Evolutionary conservation across 2,888 invertebrate species (phyloP).

Genomic region (Andrena minutula): DNA sequence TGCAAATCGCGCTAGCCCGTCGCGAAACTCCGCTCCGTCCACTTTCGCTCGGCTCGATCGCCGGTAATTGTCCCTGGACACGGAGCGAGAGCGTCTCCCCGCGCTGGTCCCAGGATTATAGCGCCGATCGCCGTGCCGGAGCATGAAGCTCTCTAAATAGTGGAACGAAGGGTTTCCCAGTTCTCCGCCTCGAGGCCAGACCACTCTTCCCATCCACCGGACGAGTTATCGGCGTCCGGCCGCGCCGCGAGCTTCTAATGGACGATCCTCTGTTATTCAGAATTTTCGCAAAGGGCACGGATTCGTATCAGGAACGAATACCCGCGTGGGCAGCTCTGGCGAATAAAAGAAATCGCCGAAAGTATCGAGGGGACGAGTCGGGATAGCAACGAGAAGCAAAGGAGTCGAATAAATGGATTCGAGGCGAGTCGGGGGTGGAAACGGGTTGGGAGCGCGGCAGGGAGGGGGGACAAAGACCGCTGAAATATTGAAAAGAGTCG

Average conservation of each 20-base stretch:
- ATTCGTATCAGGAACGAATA: too few species aligned
- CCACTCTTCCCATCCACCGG: too few species aligned
- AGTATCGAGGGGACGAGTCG: neutral
- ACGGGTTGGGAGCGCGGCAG: neutral
- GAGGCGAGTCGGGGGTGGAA: neutral
- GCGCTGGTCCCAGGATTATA: neutral
- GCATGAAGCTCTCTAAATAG: too few species aligned
- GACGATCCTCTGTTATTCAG: too few species aligned
- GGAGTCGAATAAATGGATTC: slow-evolving; percentile 8
- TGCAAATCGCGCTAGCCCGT: slow-evolving; percentile 56
- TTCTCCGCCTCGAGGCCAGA: too few species aligned
- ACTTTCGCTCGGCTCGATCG: slow-evolving; percentile 17
- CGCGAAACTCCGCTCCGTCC: neutral
- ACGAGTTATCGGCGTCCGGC: too few species aligned
- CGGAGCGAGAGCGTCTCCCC: neutral
- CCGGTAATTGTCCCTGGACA: neutral
- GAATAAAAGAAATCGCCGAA: neutral
- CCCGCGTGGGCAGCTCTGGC: too few species aligned
- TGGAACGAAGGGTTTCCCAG: too few species aligned
- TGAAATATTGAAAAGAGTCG: slow-evolving; percentile 45
- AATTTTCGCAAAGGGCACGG: too few species aligned
- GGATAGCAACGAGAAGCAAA: neutral
- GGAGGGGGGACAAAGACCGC: neutral
- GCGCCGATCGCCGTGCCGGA: too few species aligned
- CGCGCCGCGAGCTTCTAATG: too few species aligned